Evolutionary conservation across 2,113 vertebrate species (phyloP).

Genomic region (Arizona elegans): DNA sequence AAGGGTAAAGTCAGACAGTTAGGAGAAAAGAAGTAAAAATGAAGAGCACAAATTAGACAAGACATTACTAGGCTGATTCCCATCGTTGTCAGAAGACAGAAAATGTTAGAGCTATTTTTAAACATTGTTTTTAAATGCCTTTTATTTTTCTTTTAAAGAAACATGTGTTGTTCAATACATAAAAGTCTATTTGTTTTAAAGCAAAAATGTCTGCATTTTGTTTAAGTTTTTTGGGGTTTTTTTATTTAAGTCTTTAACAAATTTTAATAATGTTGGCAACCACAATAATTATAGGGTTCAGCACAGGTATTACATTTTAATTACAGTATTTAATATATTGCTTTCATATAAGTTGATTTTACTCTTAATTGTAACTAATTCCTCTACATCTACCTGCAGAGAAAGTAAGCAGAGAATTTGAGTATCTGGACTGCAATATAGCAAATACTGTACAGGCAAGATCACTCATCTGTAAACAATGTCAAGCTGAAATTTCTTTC

Average conservation of each 20-base stretch:
- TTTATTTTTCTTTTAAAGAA: slow-evolving; percentile 46
- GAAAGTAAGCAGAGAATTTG: slow-evolving; percentile 34
- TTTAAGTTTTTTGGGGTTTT: slow-evolving; percentile 10
- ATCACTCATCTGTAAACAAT: background rate
- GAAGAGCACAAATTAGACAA: slow-evolving; percentile 69
- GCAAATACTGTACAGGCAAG: slow-evolving; percentile 12
- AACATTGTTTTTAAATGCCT: slow-evolving; percentile 48
- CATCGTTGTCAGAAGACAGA: slow-evolving; percentile 57
- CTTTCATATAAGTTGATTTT: slow-evolving; percentile 42
- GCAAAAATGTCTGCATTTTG: slow-evolving; percentile 57
- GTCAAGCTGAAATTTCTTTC: background rate
- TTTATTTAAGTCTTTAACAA: slow-evolving; percentile 46
- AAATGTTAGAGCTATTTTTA: slow-evolving; percentile 67
- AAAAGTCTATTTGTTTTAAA: slow-evolving; percentile 60
- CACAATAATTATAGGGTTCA: slow-evolving; percentile 65
- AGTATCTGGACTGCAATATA: background rate
- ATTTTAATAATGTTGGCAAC: slow-evolving; percentile 59
- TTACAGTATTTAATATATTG: slow-evolving; percentile 53
- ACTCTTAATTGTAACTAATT: slow-evolving; percentile 49
- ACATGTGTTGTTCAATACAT: slow-evolving; percentile 49
- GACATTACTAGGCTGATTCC: slow-evolving; percentile 60
- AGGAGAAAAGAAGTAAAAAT: slow-evolving; percentile 65
- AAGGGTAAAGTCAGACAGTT: slow-evolving; percentile 61
- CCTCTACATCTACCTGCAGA: slow-evolving; percentile 36
- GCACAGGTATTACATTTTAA: slow-evolving; percentile 57